These are phyloP conservation scores for Brachionichthys hirsutus DNA, from an alignment of 2,113 vertebrate genomes.

Conservation along the genomic window DNA sequence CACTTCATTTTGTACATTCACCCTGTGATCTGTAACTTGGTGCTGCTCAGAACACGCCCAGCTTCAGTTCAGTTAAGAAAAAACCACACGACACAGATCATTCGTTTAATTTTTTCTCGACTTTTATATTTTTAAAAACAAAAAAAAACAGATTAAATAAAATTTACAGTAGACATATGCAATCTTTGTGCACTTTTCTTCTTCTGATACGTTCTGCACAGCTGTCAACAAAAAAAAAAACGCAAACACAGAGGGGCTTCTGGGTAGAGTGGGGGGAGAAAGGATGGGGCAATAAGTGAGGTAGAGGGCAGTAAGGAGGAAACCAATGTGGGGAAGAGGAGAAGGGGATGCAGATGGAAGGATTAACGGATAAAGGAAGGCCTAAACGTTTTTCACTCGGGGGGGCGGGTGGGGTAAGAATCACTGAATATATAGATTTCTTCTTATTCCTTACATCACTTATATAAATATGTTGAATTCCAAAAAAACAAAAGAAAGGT, in stretches of 20 bases:
- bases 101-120: constrained; percentile 71
- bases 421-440: constrained; percentile 85
- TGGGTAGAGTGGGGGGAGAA: constrained; percentile 34
- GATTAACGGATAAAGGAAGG: constrained; percentile 56
- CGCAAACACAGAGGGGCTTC: constrained; percentile 72
- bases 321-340: constrained; percentile 45
- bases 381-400: constrained; percentile 76
- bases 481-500: constrained; percentile 55
- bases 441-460: constrained; percentile 86
- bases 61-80: too few relatives aligned
- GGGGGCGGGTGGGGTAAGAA: too few relatives aligned
- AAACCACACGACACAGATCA: constrained; percentile 49
- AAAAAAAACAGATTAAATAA: constrained; percentile 86
- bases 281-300: constrained; percentile 76
- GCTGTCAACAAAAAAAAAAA: constrained; percentile 76
- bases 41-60: background rate
- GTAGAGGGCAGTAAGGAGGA: constrained; percentile 68
- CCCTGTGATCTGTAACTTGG: too few relatives aligned
- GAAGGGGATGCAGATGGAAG: constrained; percentile 45
- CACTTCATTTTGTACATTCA: too few relatives aligned
- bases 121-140: constrained; percentile 88
- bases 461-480: constrained; percentile 85
- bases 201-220: constrained; percentile 82
- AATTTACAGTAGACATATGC: constrained; percentile 87
- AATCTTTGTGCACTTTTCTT: constrained; percentile 85